Base-by-base conservation (phyloP, 2,113 vertebrate species). In the Capricornis sumatraensis region DNA sequence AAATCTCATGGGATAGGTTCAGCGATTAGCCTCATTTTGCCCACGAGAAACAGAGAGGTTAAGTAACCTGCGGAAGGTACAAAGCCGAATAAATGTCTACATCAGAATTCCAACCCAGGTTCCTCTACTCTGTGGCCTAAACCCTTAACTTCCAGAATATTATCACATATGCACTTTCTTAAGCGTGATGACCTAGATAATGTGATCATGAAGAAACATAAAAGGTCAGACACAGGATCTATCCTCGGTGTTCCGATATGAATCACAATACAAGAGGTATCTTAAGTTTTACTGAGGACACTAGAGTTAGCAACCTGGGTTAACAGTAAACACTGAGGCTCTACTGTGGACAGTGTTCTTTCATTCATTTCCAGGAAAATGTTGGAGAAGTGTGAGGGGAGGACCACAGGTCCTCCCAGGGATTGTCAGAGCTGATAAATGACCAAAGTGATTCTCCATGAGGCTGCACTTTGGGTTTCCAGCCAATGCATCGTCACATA, bases 311-410 rank as follows among this genome's bases (percentile, higher is more conserved):
- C 30, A 60, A 91, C 58, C 43, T 96, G 60, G 50, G 74, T 50
- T 64, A 85, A 53, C 13, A 45, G 58, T 12, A 36, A 53, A 23
- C 8, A 43, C 7, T 14, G 60, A 3, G 3, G 62, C 85, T 71
- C 78, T 60, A 93, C 9, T 25, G 33, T 71, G 36, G 67, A 40
- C 67, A 40, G 36, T 55, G 78, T 89, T 74, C 27, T 82, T n/a
- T 87, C 78, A 85, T 86, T 94, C 57, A 71, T 57, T 96, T 97
- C 82, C 76, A 95, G 82, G 62, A 97, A 97, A 97, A 83, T 58
- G 67, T 62, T 96, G 58, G 52, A 36, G 71, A 57, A 11, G 15
- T 62, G 8, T 40, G 15, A 55, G 6, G 57, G 53, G 28, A 87
- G 64, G 57, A 85, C n/a, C 27, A 23, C 7, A 5, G 30, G 3